A percentile compares a stretch with the other conserved stretches of the same genome.
phyloP scores from a whole-genome alignment of 2,888 invertebrate genomes.

The Lamproptera curius region DNA sequence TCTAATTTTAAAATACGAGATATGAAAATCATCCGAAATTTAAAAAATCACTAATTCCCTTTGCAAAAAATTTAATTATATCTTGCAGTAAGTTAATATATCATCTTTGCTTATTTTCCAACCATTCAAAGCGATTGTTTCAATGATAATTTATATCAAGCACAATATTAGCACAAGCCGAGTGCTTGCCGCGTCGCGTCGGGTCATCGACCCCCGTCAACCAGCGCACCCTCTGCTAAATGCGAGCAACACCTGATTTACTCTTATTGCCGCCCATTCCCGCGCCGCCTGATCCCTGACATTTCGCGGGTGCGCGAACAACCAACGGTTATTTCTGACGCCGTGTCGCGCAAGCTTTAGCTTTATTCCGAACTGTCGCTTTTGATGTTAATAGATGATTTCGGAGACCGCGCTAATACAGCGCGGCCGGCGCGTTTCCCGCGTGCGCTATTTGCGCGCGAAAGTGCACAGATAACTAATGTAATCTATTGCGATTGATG shows the following conservation, averaged over 20 bases:
- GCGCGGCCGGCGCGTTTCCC: no score
- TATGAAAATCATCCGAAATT: no score
- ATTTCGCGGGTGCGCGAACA: slow-evolving; percentile 28
- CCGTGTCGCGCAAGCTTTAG: not conserved
- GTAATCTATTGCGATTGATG: no score
- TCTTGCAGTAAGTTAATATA: no score
- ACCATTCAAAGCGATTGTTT: no score
- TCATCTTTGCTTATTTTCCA: no score
- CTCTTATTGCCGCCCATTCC: slow-evolving; percentile 40
- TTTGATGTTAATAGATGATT: slow-evolving; percentile 20
- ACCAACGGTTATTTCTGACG: slow-evolving; percentile 24
- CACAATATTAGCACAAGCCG: not conserved
- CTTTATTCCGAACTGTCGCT: slow-evolving; percentile 5
- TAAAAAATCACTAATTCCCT: no score
- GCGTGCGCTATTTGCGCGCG: not conserved
- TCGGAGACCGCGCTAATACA: not conserved
- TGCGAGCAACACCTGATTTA: slow-evolving; percentile 26
- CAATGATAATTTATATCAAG: no score
- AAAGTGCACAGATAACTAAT: not conserved
- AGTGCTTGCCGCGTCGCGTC: slow-evolving; percentile 7
- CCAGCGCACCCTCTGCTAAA: slow-evolving; percentile 24
- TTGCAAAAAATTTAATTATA: no score
- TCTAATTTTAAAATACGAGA: no score
- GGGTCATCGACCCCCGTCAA: slow-evolving; percentile 23
- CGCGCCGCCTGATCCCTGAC: slow-evolving; percentile 35